Conservation (phyloP, 2,888 invertebrate genomes). For the Teinopalpus imperialis region DNA sequence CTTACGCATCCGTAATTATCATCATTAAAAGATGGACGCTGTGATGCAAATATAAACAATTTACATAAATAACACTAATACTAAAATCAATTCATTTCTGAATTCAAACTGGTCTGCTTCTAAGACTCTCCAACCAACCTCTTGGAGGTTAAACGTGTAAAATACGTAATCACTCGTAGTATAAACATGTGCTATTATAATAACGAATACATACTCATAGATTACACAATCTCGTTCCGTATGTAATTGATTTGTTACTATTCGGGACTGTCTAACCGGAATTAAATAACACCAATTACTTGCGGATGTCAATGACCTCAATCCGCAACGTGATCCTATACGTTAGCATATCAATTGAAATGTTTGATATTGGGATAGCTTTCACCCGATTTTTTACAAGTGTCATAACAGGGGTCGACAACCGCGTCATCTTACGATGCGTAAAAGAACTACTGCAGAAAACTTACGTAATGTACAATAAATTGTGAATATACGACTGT, state of each 20-base stretch:
- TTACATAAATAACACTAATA: too few relatives aligned
- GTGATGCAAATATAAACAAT: too few relatives aligned
- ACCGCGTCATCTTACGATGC: slow-evolving; percentile 1
- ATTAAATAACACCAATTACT: slow-evolving; percentile 15
- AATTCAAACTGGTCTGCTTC: too few relatives aligned
- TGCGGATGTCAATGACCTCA: slow-evolving; percentile 7
- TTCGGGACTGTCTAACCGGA: slow-evolving; percentile 5
- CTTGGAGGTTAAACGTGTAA: too few relatives aligned
- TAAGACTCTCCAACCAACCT: too few relatives aligned
- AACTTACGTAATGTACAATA: slow-evolving; percentile 14
- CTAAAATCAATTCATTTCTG: too few relatives aligned
- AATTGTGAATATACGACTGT: too few relatives aligned
- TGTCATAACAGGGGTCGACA: slow-evolving; percentile 10
- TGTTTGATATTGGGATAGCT: slow-evolving; percentile 7
- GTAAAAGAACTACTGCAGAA: slow-evolving; percentile 1
- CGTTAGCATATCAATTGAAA: slow-evolving; percentile 5
- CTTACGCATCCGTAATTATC: too few relatives aligned
- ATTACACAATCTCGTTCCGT: background rate
- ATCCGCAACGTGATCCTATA: slow-evolving; percentile 1
- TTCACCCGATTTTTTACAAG: slow-evolving; percentile 19
- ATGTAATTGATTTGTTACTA: slow-evolving; percentile 5
- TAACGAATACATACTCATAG: too few relatives aligned
- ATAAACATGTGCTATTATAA: too few relatives aligned
- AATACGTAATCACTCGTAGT: too few relatives aligned
- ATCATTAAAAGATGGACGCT: too few relatives aligned